Percentiles rank a stretch among this genome's conserved stretches.
phyloP scores from a whole-genome alignment of 1,140 invertebrate genomes.

The Tenebrio molitor region DNA sequence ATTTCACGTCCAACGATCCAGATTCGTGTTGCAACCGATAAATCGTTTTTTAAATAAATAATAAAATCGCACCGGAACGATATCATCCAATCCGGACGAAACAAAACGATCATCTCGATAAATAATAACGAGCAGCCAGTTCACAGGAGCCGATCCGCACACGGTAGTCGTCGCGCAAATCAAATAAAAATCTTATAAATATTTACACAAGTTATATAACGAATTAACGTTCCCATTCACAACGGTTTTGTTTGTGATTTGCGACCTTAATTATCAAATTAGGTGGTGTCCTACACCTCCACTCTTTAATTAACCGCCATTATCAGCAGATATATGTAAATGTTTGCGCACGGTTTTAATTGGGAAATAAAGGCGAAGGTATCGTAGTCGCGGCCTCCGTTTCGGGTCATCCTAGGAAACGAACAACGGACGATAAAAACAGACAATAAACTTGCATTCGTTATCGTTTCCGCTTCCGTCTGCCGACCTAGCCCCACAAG shows the following conservation, averaged over 20 bases:
- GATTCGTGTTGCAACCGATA: background rate
- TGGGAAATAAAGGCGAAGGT: too few relatives aligned
- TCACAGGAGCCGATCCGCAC: too few relatives aligned
- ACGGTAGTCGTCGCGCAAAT: too few relatives aligned
- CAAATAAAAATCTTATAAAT: too few relatives aligned
- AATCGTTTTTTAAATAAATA: background rate
- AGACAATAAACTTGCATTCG: background rate
- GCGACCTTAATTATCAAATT: background rate
- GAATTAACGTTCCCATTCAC: background rate
- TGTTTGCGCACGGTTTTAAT: too few relatives aligned
- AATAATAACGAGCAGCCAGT: too few relatives aligned
- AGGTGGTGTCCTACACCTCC: too few relatives aligned
- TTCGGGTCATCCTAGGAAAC: too few relatives aligned
- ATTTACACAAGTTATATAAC: background rate
- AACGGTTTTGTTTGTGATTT: background rate
- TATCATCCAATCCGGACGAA: background rate
- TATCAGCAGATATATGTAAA: too few relatives aligned
- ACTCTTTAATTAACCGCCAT: too few relatives aligned
- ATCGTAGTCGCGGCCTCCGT: too few relatives aligned
- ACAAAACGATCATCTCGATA: background rate
- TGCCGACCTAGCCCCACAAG: background rate
- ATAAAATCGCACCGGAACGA: background rate
- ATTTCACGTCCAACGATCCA: background rate
- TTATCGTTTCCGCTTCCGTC: constrained; percentile 1
- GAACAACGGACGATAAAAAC: background rate